Evolutionary conservation across 2,888 invertebrate genomes (phyloP), one percentile per base, ranked within the genome.

Genomic region (Agelastica alni): DNA sequence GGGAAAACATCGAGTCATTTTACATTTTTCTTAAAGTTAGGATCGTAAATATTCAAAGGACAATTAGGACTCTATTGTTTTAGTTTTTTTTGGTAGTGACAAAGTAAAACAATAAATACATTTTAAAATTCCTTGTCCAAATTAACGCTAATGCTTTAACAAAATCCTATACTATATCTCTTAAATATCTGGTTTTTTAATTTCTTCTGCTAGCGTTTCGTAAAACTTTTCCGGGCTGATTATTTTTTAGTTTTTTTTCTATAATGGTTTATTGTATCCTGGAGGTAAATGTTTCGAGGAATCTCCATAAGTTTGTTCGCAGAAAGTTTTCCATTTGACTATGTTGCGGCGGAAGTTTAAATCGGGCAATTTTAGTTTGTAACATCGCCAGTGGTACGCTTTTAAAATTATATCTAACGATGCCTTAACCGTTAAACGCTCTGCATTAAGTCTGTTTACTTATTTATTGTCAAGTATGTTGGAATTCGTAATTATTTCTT

Each of bases 251-350:
- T 48, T 48, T 48, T 41, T 41, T 28, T 39, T 20, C 48, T 41
- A 31, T 48, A 48, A 48, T 48, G 48, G 48, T 48, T 48, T 48
- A 48, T 48, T 48, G 48, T 48, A 48, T 48, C 48, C 48, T 31
- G 39, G 14, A 48, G 48, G 48, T 48, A 48, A 39, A 48, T 48
- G 48, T 48, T 39, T 41, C 9, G 39, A 30, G 39, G 39, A 48
- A 48, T 48, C 48, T 48, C 28, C 48, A 48, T 48, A 48, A 48
- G 30, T 48, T 48, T 48, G 48, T 48, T 48, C 30, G 39, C 4
- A 20, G 39, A 48, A 48, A 48, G 31, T 48, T 48, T 48, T 41
- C 30, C 48, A 30, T 48, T 48, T 41, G 39, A 41, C 48, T 48
- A 41, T 39, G 20, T 39, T 48, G 28, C 12, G 30, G 39, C 41